phyloP scores from a whole-genome alignment of 2,113 vertebrate genomes.

The Tachycineta bicolor region DNA sequence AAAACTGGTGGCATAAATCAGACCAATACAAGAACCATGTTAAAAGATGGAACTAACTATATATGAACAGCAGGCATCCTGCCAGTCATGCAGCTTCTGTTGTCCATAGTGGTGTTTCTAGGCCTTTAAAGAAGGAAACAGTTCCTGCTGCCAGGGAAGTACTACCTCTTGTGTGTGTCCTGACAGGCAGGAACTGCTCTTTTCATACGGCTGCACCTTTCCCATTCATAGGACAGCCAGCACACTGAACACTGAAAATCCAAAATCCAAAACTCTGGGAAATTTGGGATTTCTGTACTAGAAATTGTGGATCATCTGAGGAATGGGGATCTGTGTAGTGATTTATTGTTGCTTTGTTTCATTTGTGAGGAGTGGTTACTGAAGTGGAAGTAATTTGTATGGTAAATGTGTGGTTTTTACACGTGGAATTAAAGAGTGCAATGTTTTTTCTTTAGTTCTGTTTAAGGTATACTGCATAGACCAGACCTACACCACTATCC shows the following conservation, averaged over 20 bases:
- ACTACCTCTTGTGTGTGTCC: not conserved
- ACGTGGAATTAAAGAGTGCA: rapidly evolving
- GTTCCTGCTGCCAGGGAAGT: not conserved
- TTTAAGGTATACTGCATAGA: constrained; percentile 97
- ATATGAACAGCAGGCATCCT: not conserved
- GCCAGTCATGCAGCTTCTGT: not conserved
- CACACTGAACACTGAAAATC: not conserved
- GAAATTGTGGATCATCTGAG: not conserved
- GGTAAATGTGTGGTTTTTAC: not conserved
- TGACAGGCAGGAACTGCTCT: not conserved
- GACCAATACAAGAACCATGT: not conserved
- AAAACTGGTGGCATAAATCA: not conserved
- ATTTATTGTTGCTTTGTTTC: not conserved
- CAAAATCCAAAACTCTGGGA: not conserved
- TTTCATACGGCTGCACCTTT: not conserved
- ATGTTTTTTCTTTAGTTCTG: constrained; percentile 80
- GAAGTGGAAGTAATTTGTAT: not conserved
- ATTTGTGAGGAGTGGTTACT: not conserved
- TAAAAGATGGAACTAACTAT: not conserved
- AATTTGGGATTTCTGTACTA: not conserved
- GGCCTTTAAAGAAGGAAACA: not conserved
- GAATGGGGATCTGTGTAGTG: not conserved
- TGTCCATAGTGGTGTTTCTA: not conserved
- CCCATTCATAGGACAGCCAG: not conserved
- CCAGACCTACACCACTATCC: constrained; percentile 96